Conservation (phyloP, 1,140 invertebrate species). For the Dryas iulia region DNA sequence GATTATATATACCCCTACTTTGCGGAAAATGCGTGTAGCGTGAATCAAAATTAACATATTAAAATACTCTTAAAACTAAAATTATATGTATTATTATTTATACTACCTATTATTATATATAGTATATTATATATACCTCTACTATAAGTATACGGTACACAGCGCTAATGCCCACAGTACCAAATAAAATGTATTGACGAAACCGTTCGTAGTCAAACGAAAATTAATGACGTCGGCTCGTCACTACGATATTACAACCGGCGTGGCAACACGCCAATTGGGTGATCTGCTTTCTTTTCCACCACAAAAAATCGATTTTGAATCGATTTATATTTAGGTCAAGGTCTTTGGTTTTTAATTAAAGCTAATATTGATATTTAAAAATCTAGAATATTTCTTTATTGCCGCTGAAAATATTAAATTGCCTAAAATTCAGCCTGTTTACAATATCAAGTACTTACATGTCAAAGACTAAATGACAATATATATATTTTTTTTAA, state of each 20-base stretch:
- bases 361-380: not conserved
- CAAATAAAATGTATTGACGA: conserved; percentile 22
- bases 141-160: too few relatives aligned
- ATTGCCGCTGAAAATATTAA: too few relatives aligned
- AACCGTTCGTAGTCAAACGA: conserved; percentile 32
- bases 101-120: too few relatives aligned
- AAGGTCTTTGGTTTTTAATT: conserved; percentile 19
- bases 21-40: too few relatives aligned
- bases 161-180: not conserved
- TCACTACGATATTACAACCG: conserved; percentile 41
- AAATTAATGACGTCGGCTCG: conserved; percentile 47
- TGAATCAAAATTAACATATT: not conserved
- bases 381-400: too few relatives aligned
- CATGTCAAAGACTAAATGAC: too few relatives aligned
- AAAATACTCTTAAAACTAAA: not conserved
- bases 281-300: conserved; percentile 44
- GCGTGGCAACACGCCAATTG: conserved; percentile 46
- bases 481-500: too few relatives aligned
- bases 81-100: too few relatives aligned
- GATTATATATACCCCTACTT: too few relatives aligned
- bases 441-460: too few relatives aligned
- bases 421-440: too few relatives aligned
- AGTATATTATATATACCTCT: too few relatives aligned
- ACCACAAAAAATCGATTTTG: conserved; percentile 30
- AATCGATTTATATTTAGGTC: conserved; percentile 35